phyloP scores from a whole-genome alignment of 2,888 invertebrate species.

The Drosophila algonquin region DNA sequence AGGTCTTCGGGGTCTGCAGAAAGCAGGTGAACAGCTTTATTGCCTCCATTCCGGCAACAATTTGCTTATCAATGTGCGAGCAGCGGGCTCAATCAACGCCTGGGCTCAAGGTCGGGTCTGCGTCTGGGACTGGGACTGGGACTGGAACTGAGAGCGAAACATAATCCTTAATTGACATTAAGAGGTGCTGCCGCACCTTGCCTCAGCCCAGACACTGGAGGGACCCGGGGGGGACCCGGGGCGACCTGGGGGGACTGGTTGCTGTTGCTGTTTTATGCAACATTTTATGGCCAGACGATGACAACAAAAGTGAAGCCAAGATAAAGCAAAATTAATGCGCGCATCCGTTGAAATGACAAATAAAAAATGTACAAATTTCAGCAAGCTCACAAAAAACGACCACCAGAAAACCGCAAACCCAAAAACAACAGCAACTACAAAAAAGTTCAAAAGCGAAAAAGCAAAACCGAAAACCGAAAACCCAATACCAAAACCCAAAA shows the following conservation, averaged over 20 bases:
- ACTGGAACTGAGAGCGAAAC: conserved; percentile 22
- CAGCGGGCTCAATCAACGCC: conserved; percentile 25
- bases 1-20: conserved; percentile 3
- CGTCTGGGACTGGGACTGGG: background rate
- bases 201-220: conserved; percentile 4
- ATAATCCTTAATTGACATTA: conserved; percentile 50
- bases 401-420: conserved; percentile 16
- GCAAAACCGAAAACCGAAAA: conserved; percentile 13
- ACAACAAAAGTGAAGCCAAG: conserved; percentile 23
- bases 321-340: conserved; percentile 47
- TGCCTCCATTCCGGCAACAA: background rate
- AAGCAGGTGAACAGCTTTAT: conserved; percentile 15
- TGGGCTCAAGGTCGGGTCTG: conserved; percentile 31
- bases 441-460: conserved; percentile 13
- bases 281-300: conserved; percentile 10
- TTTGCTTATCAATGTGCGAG: conserved; percentile 40
- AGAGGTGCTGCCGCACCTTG: conserved; percentile 18
- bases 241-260: background rate
- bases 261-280: conserved; percentile 18
- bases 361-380: conserved; percentile 20
- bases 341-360: conserved; percentile 45
- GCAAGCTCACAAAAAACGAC: conserved; percentile 13
- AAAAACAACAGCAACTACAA: background rate
- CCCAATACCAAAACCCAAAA: conserved; percentile 19
- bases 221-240: background rate